A percentile compares a stretch with the other conserved stretches of the same genome.
phyloP scores from a whole-genome alignment of 2,113 vertebrate species.

The Heloderma charlesbogerti region DNA sequence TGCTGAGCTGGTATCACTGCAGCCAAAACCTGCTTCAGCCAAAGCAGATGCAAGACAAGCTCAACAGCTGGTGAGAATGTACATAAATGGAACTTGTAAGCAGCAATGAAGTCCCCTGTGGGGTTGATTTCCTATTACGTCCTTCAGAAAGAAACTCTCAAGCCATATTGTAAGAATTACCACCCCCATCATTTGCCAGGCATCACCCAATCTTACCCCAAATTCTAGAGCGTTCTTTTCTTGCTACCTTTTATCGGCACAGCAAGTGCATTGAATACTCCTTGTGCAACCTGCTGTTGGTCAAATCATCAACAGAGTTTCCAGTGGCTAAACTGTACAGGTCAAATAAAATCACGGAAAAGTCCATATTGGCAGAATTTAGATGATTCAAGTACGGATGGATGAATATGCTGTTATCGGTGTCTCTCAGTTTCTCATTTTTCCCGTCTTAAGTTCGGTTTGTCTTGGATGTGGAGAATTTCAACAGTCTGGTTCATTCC shows the following conservation, averaged over 20 bases:
- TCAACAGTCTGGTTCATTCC: too few species aligned
- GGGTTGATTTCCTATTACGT: background rate
- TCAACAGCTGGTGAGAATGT: background rate
- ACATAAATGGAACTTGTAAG: background rate
- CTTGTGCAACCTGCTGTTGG: background rate
- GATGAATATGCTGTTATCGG: too few species aligned
- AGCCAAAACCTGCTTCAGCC: background rate
- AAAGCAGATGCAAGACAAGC: slow-evolving; percentile 5
- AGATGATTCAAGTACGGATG: background rate
- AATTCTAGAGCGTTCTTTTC: background rate
- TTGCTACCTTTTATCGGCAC: background rate
- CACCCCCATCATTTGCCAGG: background rate
- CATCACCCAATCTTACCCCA: background rate
- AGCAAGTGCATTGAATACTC: background rate
- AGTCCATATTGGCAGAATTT: background rate
- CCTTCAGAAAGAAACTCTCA: background rate
- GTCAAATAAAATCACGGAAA: background rate
- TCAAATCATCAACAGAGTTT: background rate
- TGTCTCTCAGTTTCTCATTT: too few species aligned
- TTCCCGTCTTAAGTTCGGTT: background rate
- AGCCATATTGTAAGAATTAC: background rate
- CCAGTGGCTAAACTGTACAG: background rate
- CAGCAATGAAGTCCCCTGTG: background rate
- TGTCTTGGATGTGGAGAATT: too few species aligned
- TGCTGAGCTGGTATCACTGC: slow-evolving; percentile 16